Evolutionary conservation across 2,888 invertebrate species (phyloP).

Genomic region (Caenorhabditis sp.): DNA sequence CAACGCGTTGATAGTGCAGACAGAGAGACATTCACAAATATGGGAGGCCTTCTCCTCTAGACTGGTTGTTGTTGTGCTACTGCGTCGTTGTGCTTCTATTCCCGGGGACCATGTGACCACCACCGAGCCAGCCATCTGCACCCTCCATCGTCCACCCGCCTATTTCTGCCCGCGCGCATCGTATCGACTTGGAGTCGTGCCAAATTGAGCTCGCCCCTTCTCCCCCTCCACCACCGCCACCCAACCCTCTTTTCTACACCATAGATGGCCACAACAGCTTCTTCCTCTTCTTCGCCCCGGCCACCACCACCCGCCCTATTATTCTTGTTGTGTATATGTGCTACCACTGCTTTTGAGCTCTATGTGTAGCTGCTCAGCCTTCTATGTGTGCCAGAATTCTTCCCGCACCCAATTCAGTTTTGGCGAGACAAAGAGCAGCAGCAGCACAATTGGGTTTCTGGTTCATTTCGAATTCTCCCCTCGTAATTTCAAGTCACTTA

Average conservation of each 20-base stretch:
- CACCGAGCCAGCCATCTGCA: constrained; percentile 57
- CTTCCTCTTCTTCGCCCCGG: constrained; percentile 13
- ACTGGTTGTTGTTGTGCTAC: constrained; percentile 58
- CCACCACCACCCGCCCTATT: constrained; percentile 38
- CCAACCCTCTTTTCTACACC: constrained; percentile 32
- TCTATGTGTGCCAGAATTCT: constrained; percentile 14
- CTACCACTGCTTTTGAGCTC: constrained; percentile 38
- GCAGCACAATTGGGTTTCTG: constrained; percentile 36
- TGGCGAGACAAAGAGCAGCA: constrained; percentile 12
- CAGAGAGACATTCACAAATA: constrained; percentile 40
- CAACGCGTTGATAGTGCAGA: constrained; percentile 14
- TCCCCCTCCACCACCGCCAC: background rate
- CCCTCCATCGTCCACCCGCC: constrained; percentile 44
- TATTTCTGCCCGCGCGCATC: constrained; percentile 50
- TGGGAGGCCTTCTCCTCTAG: constrained; percentile 29
- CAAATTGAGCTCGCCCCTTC: constrained; percentile 53
- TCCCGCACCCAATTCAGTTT: constrained; percentile 24
- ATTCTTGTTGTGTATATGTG: constrained; percentile 58
- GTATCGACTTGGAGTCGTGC: constrained; percentile 64
- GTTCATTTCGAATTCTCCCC: constrained; percentile 21
- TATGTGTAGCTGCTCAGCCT: constrained; percentile 3
- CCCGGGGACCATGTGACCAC: constrained; percentile 59
- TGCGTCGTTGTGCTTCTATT: constrained; percentile 22
- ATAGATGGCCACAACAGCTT: constrained; percentile 20
- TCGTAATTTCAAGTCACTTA: constrained; percentile 56